Conservation (phyloP, 2,113 vertebrate species). For the Maylandia zebra region DNA sequence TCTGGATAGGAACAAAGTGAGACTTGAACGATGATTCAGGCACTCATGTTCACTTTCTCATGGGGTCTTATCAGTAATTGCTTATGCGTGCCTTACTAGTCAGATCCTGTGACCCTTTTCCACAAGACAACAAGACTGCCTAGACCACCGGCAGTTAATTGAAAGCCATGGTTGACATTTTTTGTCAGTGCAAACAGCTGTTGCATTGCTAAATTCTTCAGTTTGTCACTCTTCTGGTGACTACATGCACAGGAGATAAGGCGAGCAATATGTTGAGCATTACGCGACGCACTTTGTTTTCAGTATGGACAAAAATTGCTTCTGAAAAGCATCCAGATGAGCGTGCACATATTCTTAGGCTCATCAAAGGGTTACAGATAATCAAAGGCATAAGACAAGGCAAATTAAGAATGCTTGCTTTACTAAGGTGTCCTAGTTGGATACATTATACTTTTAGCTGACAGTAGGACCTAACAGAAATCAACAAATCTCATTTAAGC, state of each 20-base stretch:
- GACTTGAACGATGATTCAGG: not conserved
- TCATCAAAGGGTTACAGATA: not conserved
- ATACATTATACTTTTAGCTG: not conserved
- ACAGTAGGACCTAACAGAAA: not conserved
- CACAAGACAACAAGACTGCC: not conserved
- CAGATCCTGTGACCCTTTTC: not conserved
- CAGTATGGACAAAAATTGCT: not conserved
- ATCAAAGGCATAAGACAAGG: not conserved
- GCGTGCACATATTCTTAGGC: not conserved
- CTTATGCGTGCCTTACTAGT: not conserved
- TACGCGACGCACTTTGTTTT: accelerated
- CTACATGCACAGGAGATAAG: not conserved
- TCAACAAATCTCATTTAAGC: not conserved
- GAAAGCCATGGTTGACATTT: not conserved
- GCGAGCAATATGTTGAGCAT: not conserved
- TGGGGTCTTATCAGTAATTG: not conserved
- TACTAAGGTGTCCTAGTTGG: not conserved
- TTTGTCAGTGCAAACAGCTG: not conserved
- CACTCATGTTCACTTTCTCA: not conserved
- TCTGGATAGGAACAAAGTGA: not conserved
- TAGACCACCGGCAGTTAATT: not conserved
- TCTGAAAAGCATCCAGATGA: not conserved
- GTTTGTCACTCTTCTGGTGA: not conserved
- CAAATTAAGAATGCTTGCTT: not conserved
- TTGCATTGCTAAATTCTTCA: not conserved